Base-by-base conservation (phyloP, 2,113 vertebrate genomes). In the Alouatta palliata region DNA sequence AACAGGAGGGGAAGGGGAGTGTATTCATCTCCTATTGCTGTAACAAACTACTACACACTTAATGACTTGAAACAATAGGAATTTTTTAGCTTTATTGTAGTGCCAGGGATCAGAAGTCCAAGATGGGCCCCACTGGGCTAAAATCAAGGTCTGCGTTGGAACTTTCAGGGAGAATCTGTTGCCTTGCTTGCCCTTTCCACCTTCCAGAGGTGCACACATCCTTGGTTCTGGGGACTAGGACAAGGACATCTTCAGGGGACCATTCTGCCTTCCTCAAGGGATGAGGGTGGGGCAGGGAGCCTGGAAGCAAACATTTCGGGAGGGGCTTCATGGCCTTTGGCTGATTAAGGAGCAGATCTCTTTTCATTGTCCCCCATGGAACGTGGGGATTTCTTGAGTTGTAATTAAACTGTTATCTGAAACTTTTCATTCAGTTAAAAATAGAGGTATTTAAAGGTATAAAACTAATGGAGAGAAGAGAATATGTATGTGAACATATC, bases 161-260 rank as follows among this genome's bases (percentile, higher is more conserved):
- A 40, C 12, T 58, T 12, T 6, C 0, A 30, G 61, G 21, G 40
- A 40, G 7, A 47, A 27, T 12, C 2, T 12, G 9, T 1, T 32
- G 37, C 43, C 45, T 32, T 32, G 0, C 45, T 30, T 30, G 0
- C 43, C 9, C 3, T 56, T 52, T 30, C 14, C 2, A 12, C 70
- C 32, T 12, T n/a, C 12, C 8, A 14, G 58, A 61, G 30, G 52
- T 12, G 49, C 25, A 25, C 0, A 0, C 2, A 2, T 87, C 32
- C n/a, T 27, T 20, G 45, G 49, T 40, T 84, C 27, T 25, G 32
- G 80, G 23, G 70, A 32, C 17, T 19, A 19, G n/a, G 25, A 25
- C 14, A 0, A 49, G n/a, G 80, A 17, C 23, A 8, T 27, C 17
- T 30, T 20, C 16, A 70, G 43, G 43, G 30, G 6, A 37, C 1